phyloP scores from a whole-genome alignment of 2,888 invertebrate genomes.

The Nomada ruficornis region DNA sequence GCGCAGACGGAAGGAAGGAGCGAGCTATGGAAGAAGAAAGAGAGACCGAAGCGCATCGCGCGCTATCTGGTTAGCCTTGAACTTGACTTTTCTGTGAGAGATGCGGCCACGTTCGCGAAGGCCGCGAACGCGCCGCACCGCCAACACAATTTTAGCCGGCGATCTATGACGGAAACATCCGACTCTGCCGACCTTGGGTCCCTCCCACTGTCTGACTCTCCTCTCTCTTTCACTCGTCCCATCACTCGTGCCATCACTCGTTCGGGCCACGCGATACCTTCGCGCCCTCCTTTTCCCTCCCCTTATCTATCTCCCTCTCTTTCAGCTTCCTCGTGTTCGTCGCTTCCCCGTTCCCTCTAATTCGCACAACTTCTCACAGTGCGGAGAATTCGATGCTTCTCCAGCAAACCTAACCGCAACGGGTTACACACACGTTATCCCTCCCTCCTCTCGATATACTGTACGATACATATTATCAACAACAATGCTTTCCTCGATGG shows the following conservation, averaged over 20 bases:
- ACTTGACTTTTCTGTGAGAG: conserved; percentile 81
- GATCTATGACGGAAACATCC: conserved; percentile 79
- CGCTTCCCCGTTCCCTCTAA: conserved; percentile 8
- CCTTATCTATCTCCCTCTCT: conserved; percentile 19
- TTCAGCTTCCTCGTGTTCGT: conserved; percentile 41
- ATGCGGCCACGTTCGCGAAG: conserved; percentile 64
- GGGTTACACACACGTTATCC: neutral
- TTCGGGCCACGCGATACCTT: neutral
- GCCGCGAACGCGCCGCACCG: conserved; percentile 67
- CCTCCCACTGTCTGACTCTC: conserved; percentile 40
- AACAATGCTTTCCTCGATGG: conserved; percentile 16
- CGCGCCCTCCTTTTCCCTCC: conserved; percentile 28
- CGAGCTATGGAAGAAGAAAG: conserved; percentile 46
- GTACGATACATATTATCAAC: neutral
- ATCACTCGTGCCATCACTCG: neutral
- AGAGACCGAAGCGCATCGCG: conserved; percentile 45
- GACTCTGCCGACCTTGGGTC: conserved; percentile 74
- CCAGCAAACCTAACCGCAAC: neutral
- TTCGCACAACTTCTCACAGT: neutral
- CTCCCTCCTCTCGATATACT: neutral
- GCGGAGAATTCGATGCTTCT: neutral
- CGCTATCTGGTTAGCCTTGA: conserved; percentile 80
- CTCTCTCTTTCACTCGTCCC: conserved; percentile 45
- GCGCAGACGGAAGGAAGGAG: conserved; percentile 48
- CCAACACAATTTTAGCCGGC: conserved; percentile 77